Percentiles rank a stretch among this genome's conserved stretches.
These are phyloP conservation scores for Eubucco bourcierii DNA, from an alignment of 2,113 vertebrate species.

Conservation along the genomic window DNA sequence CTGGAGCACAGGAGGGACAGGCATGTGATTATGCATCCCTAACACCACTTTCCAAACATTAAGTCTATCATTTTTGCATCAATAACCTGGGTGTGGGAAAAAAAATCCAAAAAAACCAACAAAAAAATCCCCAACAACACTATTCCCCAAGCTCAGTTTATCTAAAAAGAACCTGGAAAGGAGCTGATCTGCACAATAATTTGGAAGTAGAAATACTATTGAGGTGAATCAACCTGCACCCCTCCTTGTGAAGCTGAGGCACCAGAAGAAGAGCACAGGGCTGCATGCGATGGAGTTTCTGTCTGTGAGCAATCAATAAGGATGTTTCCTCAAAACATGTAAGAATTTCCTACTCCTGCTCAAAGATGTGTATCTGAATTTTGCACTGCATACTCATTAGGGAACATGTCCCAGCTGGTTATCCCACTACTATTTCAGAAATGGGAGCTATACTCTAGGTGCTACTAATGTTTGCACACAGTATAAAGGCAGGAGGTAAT, in stretches of 20 bases:
- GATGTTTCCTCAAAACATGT: neutral
- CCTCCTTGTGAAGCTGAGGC: neutral
- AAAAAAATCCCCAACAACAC: neutral
- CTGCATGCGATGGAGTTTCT: neutral
- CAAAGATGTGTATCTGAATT: neutral
- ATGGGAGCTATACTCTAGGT: neutral
- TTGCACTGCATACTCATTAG: neutral
- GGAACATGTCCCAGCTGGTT: neutral
- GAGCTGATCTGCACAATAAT: neutral
- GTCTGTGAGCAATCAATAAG: neutral
- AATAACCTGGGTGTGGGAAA: neutral
- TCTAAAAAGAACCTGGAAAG: neutral
- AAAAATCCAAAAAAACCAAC: neutral
- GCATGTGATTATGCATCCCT: neutral
- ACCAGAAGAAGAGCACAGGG: neutral
- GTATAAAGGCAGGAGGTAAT: neutral
- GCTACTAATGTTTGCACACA: neutral
- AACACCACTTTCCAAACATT: neutral
- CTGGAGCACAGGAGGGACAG: neutral
- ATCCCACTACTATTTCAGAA: neutral
- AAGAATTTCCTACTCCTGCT: neutral
- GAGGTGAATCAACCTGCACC: neutral
- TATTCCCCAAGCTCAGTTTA: neutral
- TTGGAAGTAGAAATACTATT: fast-evolving
- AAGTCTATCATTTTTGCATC: neutral